A percentile compares a stretch with the other conserved stretches of the same genome.
Conservation (phyloP, 2,797 vertebrate species). For the Phylloscopus collybita region DNA sequence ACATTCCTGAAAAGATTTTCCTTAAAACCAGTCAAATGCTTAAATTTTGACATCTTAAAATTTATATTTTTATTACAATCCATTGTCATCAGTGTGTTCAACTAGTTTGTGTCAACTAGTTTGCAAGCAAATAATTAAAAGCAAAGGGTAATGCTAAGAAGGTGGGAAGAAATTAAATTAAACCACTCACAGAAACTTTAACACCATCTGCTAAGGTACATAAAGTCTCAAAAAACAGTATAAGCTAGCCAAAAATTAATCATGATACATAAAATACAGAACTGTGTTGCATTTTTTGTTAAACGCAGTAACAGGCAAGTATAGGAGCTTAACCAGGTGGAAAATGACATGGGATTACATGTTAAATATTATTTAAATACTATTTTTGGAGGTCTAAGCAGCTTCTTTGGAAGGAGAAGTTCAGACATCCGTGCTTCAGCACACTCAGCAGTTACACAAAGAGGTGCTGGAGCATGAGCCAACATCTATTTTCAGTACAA, state of each 20-base stretch:
- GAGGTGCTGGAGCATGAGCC: background rate
- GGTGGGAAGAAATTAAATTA: slow-evolving; percentile 37
- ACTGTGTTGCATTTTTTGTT: background rate
- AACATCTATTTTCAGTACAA: background rate
- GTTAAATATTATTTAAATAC: background rate
- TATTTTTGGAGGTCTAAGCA: background rate
- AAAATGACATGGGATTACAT: background rate
- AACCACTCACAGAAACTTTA: slow-evolving; percentile 15
- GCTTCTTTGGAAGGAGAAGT: background rate
- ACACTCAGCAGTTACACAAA: background rate
- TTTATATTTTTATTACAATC: background rate
- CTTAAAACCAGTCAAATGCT: background rate
- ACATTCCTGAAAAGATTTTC: background rate
- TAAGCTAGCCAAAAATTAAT: slow-evolving; percentile 28
- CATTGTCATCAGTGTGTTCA: background rate
- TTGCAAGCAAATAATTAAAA: slow-evolving; percentile 52
- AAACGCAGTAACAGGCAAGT: background rate
- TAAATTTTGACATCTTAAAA: background rate
- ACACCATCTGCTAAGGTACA: slow-evolving; percentile 20
- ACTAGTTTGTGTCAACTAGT: background rate
- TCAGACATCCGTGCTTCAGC: background rate
- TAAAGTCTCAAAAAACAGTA: background rate
- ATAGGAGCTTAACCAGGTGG: background rate
- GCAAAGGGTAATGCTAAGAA: slow-evolving; percentile 2
- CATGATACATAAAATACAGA: background rate